Conservation (phyloP, 23 tunicate species). For the Aplidium turbinatum region DNA sequence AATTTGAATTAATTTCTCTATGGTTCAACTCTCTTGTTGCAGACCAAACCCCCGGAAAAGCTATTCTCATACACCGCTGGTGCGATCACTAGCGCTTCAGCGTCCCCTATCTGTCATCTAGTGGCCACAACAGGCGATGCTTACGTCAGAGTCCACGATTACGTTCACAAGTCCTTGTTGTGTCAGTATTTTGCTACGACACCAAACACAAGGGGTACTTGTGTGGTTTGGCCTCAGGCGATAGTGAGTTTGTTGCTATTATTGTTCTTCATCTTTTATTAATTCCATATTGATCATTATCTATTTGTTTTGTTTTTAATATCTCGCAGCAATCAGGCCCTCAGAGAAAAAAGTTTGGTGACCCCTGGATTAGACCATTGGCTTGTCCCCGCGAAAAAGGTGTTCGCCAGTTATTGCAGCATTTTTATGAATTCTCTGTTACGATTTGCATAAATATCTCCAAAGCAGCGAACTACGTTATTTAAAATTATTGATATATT, state of each 20-base stretch:
- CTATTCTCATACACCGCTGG: conserved; percentile 84
- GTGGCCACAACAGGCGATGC: conserved; percentile 83
- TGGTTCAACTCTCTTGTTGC: no score
- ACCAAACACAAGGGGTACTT: conserved; percentile 48
- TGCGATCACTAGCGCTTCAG: conserved; percentile 47
- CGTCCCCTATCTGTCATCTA: conserved; percentile 67
- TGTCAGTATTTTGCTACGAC: conserved; percentile 67
- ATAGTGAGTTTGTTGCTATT: conserved; percentile 55
- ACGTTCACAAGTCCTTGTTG: conserved; percentile 40
- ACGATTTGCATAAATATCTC: no score
- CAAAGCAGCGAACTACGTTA: no score
- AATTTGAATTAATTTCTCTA: no score
- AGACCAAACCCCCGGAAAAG: conserved; percentile 91
- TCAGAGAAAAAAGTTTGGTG: no score
- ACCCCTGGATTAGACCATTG: no score
- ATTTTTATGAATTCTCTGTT: no score
- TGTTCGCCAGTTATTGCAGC: no score
- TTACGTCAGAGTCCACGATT: conserved; percentile 74
- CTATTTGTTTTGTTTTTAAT: not conserved
- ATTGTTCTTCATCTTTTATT: no score
- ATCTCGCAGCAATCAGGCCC: no score
- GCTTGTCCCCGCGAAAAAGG: not conserved
- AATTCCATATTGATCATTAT: no score
- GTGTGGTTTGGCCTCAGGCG: conserved; percentile 71
- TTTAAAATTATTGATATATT: no score